phyloP scores from a whole-genome alignment of 2,888 invertebrate genomes.

The Erannis defoliaria region DNA sequence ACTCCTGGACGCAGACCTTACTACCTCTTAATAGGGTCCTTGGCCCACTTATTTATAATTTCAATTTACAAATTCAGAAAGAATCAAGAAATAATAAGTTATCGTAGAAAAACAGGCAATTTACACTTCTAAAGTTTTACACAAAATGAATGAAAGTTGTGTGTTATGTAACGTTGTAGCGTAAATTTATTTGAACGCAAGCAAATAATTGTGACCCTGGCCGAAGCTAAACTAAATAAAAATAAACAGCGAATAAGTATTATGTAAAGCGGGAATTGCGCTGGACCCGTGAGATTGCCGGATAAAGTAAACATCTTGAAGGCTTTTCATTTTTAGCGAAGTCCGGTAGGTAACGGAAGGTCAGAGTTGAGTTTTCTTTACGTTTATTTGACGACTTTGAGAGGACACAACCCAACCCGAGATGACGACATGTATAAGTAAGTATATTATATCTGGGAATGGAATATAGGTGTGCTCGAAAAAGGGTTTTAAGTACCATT shows the following conservation, averaged over 20 bases:
- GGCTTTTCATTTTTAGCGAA: slow-evolving; percentile 42
- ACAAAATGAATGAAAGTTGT: neutral
- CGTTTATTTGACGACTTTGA: slow-evolving; percentile 19
- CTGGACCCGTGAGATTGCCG: slow-evolving; percentile 37
- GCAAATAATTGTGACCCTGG: slow-evolving; percentile 28
- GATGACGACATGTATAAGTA: no score
- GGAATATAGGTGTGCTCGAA: neutral
- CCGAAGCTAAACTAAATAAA: slow-evolving; percentile 34
- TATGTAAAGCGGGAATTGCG: slow-evolving; percentile 36
- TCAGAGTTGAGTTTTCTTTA: slow-evolving; percentile 29
- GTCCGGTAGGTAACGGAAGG: slow-evolving; percentile 39
- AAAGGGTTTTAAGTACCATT: neutral
- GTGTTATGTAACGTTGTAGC: slow-evolving; percentile 12
- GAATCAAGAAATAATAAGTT: no score
- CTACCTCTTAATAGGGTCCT: no score
- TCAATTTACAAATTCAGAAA: no score
- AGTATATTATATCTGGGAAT: slow-evolving; percentile 12
- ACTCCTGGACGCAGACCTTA: no score
- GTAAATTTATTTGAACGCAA: slow-evolving; percentile 24
- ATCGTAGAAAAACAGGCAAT: neutral
- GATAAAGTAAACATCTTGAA: slow-evolving; percentile 41
- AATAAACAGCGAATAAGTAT: slow-evolving; percentile 32
- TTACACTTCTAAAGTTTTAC: neutral
- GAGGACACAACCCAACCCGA: slow-evolving; percentile 10
- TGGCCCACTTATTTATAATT: no score